Percentiles rank a stretch among this genome's conserved stretches.
These are phyloP conservation scores for Balaeniceps rex DNA, from an alignment of 2,113 vertebrate genomes.

Conservation along the genomic window DNA sequence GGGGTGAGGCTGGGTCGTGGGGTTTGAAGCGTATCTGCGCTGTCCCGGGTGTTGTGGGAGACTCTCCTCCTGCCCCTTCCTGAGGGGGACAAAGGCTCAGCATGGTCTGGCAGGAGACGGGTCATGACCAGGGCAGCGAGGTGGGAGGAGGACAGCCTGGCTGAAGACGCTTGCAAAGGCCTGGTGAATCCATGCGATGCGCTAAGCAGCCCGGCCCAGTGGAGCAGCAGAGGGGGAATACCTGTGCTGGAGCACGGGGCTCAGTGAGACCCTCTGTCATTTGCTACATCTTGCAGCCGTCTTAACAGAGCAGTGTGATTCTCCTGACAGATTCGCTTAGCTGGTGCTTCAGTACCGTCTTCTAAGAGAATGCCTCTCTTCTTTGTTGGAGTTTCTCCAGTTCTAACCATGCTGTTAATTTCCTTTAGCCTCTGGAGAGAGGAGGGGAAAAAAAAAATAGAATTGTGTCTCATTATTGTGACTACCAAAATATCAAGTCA, in stretches of 20 bases:
- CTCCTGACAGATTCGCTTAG: slow-evolving; percentile 90
- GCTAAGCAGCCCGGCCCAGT: neutral
- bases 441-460: no score
- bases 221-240: neutral
- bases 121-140: rapidly evolving
- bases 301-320: slow-evolving; percentile 85
- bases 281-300: slow-evolving; percentile 90
- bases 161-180: neutral
- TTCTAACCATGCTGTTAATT: slow-evolving; percentile 94
- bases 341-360: slow-evolving; percentile 83
- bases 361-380: slow-evolving; percentile 88
- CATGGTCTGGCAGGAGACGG: rapidly evolving
- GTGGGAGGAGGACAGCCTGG: neutral
- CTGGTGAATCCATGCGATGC: rapidly evolving
- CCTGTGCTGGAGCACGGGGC: neutral
- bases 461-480: neutral
- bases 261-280: slow-evolving; percentile 89
- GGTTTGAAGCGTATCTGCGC: rapidly evolving
- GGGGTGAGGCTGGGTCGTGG: rapidly evolving
- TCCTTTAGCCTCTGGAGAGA: slow-evolving; percentile 83
- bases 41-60: rapidly evolving
- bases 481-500: neutral
- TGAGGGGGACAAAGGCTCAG: rapidly evolving
- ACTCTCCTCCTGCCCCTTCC: neutral
- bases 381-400: slow-evolving; percentile 89